These are phyloP conservation scores for Danio choprae DNA, from an alignment of 2,797 vertebrate genomes.

Conservation along the genomic window DNA sequence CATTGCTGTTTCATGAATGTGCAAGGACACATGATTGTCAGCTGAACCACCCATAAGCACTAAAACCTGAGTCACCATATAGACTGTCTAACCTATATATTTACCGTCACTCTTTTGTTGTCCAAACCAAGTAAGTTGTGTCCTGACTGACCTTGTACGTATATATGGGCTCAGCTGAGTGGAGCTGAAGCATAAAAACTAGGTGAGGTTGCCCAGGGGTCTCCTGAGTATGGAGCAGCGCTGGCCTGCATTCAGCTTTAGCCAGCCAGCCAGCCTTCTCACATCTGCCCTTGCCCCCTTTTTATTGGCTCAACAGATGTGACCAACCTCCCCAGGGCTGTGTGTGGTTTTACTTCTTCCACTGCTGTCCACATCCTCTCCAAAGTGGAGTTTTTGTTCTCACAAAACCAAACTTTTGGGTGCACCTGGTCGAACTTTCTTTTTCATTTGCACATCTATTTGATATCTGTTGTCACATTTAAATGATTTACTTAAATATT, in stretches of 20 bases:
- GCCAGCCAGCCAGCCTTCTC: conserved; percentile 43
- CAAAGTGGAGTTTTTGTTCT: conserved; percentile 18
- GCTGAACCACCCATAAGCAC: background rate
- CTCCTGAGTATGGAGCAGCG: conserved; percentile 31
- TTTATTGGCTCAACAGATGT: conserved; percentile 56
- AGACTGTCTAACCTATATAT: background rate
- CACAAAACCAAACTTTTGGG: conserved; percentile 15
- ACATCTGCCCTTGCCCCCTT: conserved; percentile 49
- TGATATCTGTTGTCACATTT: too few species aligned
- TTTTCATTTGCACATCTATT: background rate
- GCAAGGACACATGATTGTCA: background rate
- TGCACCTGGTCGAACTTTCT: background rate
- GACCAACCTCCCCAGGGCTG: conserved; percentile 44
- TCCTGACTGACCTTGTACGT: conserved; percentile 35
- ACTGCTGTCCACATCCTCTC: conserved; percentile 13
- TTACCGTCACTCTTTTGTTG: background rate
- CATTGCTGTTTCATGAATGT: background rate
- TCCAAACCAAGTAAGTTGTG: conserved; percentile 5
- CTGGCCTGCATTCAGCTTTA: conserved; percentile 46
- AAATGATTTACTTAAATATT: background rate
- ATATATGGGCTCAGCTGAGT: conserved; percentile 34
- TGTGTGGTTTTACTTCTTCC: conserved; percentile 42
- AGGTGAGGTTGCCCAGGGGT: conserved; percentile 29
- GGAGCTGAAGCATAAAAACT: conserved; percentile 28
- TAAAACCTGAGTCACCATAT: conserved; percentile 6